Percentiles rank a stretch among this genome's conserved stretches.
phyloP scores from a whole-genome alignment of 1,140 invertebrate genomes.

The Ceratoteleas bidentatus region DNA sequence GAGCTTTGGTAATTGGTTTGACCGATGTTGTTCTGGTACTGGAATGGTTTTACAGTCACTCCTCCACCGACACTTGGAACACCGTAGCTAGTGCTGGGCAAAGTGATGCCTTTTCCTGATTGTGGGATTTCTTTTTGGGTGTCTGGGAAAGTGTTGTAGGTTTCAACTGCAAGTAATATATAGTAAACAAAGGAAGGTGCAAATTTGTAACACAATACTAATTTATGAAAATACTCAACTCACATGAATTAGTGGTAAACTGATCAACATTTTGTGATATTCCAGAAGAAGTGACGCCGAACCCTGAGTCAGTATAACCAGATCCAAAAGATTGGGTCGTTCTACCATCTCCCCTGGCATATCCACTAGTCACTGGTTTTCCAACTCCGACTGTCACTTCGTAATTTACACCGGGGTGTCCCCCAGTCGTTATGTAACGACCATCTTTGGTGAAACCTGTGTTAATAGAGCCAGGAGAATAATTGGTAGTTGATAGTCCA shows the following conservation, averaged over 20 bases:
- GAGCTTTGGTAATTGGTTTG: conserved; percentile 28
- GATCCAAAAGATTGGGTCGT: conserved; percentile 18
- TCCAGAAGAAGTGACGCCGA: conserved; percentile 10
- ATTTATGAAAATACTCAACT: not conserved
- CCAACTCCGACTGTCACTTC: conserved; percentile 55
- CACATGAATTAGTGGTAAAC: conserved; percentile 24
- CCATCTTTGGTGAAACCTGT: conserved; percentile 40
- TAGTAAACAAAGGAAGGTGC: too few species aligned
- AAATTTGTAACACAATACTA: too few species aligned
- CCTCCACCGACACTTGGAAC: conserved; percentile 30
- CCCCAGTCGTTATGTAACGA: conserved; percentile 39
- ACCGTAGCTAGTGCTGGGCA: conserved; percentile 43
- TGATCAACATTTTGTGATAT: conserved; percentile 8
- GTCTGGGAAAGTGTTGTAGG: too few species aligned
- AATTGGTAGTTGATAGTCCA: conserved; percentile 19
- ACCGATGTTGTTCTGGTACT: conserved; percentile 29
- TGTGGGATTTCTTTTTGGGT: conserved; percentile 6
- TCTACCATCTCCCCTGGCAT: conserved; percentile 3
- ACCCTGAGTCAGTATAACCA: conserved; percentile 4
- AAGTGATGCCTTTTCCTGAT: conserved; percentile 25
- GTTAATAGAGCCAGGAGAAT: conserved; percentile 17
- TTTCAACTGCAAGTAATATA: too few species aligned
- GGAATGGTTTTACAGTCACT: conserved; percentile 20
- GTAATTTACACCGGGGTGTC: conserved; percentile 63
- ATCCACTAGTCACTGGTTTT: conserved; percentile 18